Conservation (phyloP, 2,113 vertebrate species). For the Datnioides undecimradiatus region DNA sequence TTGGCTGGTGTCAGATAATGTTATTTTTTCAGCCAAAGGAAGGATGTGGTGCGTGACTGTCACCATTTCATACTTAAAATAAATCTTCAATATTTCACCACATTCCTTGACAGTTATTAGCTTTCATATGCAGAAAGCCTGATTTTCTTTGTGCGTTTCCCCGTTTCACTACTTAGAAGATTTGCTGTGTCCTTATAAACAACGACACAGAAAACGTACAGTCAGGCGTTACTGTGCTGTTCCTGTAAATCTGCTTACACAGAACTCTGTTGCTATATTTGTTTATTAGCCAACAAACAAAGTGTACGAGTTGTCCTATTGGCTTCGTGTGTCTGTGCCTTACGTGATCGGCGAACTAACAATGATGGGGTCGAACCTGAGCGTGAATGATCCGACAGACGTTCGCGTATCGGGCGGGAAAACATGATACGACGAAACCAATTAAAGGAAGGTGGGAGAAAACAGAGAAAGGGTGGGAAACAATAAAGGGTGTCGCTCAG, state of each 20-base stretch:
- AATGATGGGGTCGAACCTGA: background rate
- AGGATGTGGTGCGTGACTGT: background rate
- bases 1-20: background rate
- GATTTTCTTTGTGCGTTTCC: too few relatives aligned
- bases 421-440: slow-evolving; percentile 4
- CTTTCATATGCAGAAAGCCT: background rate
- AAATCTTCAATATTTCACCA: too few relatives aligned
- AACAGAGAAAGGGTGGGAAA: slow-evolving; percentile 44
- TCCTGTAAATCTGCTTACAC: slow-evolving; percentile 29
- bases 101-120: too few relatives aligned
- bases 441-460: background rate
- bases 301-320: background rate
- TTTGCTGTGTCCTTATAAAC: background rate
- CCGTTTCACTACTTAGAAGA: background rate
- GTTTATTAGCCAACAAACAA: slow-evolving; percentile 40
- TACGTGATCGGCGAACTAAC: background rate
- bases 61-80: too few relatives aligned
- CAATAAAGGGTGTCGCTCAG: slow-evolving; percentile 17
- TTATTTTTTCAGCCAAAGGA: too few relatives aligned
- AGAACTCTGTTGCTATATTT: slow-evolving; percentile 11
- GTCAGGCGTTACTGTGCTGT: background rate
- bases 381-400: background rate
- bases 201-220: background rate
- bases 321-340: background rate
- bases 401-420: background rate